phyloP scores from a whole-genome alignment of 2,113 vertebrate species.

The Leiothrix lutea region DNA sequence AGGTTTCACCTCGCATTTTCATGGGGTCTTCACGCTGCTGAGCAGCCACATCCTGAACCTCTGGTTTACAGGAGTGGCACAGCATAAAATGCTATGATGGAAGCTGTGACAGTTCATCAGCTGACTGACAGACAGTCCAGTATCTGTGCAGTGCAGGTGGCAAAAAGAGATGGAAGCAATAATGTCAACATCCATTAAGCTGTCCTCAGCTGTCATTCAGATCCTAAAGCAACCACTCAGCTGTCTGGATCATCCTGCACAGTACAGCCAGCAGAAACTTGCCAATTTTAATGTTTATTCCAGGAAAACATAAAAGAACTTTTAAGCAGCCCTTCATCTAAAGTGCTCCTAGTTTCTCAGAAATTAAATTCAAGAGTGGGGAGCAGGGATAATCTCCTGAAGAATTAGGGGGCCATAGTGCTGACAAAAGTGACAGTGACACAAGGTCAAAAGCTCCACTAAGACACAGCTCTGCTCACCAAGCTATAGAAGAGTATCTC shows the following conservation, averaged over 20 bases:
- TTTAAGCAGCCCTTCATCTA: neutral
- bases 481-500: neutral
- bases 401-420: neutral
- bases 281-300: neutral
- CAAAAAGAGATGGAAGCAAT: constrained; percentile 24
- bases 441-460: neutral
- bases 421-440: neutral
- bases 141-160: constrained; percentile 57
- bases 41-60: neutral
- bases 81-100: neutral
- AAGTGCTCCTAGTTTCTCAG: neutral
- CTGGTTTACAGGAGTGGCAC: neutral
- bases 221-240: constrained; percentile 22
- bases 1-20: neutral
- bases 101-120: neutral
- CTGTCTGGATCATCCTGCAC: neutral
- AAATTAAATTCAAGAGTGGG: neutral
- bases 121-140: constrained; percentile 30
- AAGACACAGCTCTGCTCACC: neutral
- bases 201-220: constrained; percentile 22
- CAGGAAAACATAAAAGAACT: neutral
- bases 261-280: neutral
- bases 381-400: neutral
- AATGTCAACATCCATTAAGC: constrained; percentile 44
- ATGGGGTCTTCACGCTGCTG: neutral